Conservation (phyloP, 2,888 invertebrate genomes). For the Unio delphinus region DNA sequence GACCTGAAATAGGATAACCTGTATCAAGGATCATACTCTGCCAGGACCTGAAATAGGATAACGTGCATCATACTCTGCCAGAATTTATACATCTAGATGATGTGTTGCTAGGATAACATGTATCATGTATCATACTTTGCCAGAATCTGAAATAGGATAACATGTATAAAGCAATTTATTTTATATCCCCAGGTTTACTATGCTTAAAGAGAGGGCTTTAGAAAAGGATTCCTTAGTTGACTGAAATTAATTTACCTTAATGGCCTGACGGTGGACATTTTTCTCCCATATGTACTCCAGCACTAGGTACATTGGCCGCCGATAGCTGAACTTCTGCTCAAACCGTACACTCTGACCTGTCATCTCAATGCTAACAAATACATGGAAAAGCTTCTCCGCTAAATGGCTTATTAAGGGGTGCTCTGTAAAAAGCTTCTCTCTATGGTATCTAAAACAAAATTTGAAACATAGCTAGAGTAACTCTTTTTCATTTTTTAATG, state of each 20-base stretch:
- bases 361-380: constrained; percentile 98
- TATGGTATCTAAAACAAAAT: constrained; percentile 14
- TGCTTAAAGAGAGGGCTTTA: too few species aligned
- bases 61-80: too few species aligned
- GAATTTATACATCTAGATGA: too few species aligned
- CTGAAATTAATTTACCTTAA: constrained; percentile 75
- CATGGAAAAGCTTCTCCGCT: constrained; percentile 85
- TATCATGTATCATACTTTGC: too few species aligned
- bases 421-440: constrained; percentile 80
- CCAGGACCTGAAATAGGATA: too few species aligned
- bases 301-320: constrained; percentile 93
- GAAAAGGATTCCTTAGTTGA: not conserved
- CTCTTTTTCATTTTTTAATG: too few species aligned
- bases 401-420: constrained; percentile 81
- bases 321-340: constrained; percentile 96
- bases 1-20: too few species aligned
- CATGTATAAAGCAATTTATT: too few species aligned
- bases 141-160: too few species aligned
- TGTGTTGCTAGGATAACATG: too few species aligned
- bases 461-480: not conserved
- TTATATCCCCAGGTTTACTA: too few species aligned
- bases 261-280: constrained; percentile 82
- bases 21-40: too few species aligned
- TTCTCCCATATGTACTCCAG: constrained; percentile 93
- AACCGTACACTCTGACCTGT: constrained; percentile 96